Conservation (phyloP, 1,140 invertebrate species). For the Listronotus oregonensis region DNA sequence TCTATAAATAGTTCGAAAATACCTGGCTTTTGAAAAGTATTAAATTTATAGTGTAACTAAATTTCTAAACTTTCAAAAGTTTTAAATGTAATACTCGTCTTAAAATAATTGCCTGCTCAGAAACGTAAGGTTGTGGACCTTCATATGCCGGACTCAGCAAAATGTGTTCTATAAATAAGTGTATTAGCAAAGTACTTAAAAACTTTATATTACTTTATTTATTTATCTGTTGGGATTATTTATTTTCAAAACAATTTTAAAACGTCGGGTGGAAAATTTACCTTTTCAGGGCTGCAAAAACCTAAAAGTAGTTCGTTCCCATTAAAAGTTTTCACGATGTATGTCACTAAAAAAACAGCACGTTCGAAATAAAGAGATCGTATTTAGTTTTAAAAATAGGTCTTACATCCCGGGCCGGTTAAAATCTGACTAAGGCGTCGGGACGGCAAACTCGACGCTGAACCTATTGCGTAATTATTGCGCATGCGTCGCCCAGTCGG, state of each 20-base stretch:
- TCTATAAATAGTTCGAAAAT: constrained; percentile 32
- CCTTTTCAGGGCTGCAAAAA: constrained; percentile 32
- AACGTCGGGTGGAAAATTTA: constrained; percentile 3
- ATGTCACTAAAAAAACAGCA: constrained; percentile 22
- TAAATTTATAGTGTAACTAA: too few species aligned
- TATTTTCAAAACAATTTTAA: neutral
- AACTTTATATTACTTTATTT: too few species aligned
- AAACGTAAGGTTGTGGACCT: neutral
- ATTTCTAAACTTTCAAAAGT: constrained; percentile 6
- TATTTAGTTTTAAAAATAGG: constrained; percentile 16
- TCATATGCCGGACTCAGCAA: neutral
- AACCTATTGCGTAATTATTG: constrained; percentile 31
- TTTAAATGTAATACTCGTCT: neutral
- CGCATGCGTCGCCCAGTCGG: constrained; percentile 30
- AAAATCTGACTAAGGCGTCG: constrained; percentile 33
- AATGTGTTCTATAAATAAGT: constrained; percentile 16
- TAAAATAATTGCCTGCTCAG: neutral
- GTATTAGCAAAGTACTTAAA: constrained; percentile 1
- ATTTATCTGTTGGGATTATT: too few species aligned
- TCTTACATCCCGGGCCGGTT: constrained; percentile 27
- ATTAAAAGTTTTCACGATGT: constrained; percentile 15
- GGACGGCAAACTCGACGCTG: constrained; percentile 22
- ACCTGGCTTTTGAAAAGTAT: neutral
- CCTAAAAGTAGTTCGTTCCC: constrained; percentile 12
- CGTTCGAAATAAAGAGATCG: constrained; percentile 25